These are phyloP conservation scores for Chesias legatella DNA, from an alignment of 2,888 invertebrate species.

Conservation along the genomic window DNA sequence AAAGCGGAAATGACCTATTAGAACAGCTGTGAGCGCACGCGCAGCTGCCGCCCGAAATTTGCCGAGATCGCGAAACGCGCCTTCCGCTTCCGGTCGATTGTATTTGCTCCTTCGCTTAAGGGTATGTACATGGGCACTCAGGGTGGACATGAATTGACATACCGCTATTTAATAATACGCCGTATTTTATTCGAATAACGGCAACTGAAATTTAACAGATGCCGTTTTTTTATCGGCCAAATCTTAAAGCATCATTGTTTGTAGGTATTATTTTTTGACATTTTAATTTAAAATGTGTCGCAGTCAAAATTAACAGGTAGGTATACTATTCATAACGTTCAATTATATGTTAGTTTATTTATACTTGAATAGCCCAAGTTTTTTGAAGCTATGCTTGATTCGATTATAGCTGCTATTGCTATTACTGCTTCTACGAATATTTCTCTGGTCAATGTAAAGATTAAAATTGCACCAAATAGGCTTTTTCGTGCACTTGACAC, in stretches of 20 bases:
- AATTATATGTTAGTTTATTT: no score
- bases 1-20: constrained; percentile 75
- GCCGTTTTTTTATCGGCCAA: constrained; percentile 14
- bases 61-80: constrained; percentile 76
- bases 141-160: constrained; percentile 66
- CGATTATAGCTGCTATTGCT: no score
- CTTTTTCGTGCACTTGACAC: no score
- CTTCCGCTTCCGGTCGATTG: constrained; percentile 79
- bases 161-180: constrained; percentile 35
- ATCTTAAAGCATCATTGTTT: constrained; percentile 1
- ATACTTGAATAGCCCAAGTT: no score
- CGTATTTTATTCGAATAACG: constrained; percentile 21
- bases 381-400: no score
- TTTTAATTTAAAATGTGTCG: no score
- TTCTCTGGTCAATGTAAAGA: no score
- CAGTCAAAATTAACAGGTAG: no score
- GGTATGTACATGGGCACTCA: constrained; percentile 23
- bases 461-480: no score
- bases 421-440: no score
- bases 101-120: constrained; percentile 44
- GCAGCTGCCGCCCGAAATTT: constrained; percentile 76
- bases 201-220: constrained; percentile 27
- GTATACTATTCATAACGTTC: no score
- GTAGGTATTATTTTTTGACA: constrained; percentile 3
- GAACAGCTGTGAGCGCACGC: constrained; percentile 61